Conservation (phyloP, 1,140 invertebrate genomes). For the Penaeus japonicus region DNA sequence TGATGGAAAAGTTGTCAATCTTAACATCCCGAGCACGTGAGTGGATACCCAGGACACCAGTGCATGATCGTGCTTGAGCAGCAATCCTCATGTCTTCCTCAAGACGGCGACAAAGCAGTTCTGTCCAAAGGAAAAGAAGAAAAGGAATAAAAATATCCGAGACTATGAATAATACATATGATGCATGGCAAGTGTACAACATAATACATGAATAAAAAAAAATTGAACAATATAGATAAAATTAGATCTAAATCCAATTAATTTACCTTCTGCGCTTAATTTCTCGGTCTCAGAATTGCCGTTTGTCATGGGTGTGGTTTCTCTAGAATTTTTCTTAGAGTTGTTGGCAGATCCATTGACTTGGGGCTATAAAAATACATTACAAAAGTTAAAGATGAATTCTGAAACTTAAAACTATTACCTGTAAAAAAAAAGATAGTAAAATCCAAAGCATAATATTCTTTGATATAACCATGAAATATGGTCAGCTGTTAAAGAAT, state of each 20-base stretch:
- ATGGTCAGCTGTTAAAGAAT: too few relatives aligned
- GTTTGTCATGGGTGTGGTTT: conserved; percentile 60
- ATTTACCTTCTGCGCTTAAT: conserved; percentile 47
- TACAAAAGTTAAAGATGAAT: background rate
- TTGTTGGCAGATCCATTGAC: conserved; percentile 48
- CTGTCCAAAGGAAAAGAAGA: conserved; percentile 65
- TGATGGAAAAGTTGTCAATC: conserved; percentile 96
- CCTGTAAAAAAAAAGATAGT: too few relatives aligned
- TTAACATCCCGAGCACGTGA: conserved; percentile 95
- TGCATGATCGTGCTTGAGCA: conserved; percentile 92
- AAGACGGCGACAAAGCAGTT: conserved; percentile 85
- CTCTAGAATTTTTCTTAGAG: conserved; percentile 60
- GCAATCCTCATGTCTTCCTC: conserved; percentile 90
- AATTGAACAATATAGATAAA: background rate
- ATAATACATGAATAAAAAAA: too few relatives aligned
- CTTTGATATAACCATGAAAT: too few relatives aligned
- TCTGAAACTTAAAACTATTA: too few relatives aligned
- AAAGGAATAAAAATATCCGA: background rate
- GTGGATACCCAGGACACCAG: conserved; percentile 93
- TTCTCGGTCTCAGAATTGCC: conserved; percentile 34
- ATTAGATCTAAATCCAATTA: background rate
- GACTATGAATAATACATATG: too few relatives aligned
- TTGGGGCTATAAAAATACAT: background rate
- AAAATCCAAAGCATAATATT: too few relatives aligned
- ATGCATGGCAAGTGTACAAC: too few relatives aligned